Conservation (phyloP, 2,113 vertebrate genomes). For the Vulpes lagopus region DNA sequence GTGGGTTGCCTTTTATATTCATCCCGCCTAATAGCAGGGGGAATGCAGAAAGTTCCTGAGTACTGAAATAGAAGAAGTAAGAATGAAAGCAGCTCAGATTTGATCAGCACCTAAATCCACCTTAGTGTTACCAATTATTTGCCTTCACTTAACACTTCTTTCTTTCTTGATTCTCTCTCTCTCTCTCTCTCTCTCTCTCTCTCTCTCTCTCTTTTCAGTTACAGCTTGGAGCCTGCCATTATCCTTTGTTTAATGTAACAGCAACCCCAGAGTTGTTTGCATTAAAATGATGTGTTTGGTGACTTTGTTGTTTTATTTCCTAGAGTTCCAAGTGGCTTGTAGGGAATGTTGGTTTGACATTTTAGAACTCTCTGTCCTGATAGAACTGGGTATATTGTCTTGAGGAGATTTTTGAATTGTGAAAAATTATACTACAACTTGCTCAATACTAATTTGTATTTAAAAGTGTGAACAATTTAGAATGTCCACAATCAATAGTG, state of each 20-base stretch:
- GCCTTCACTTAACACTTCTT: neutral
- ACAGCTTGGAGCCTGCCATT: neutral
- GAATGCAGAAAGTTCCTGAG: constrained; percentile 49
- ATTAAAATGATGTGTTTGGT: constrained; percentile 1
- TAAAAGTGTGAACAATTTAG: neutral
- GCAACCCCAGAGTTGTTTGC: neutral
- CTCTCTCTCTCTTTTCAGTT: neutral
- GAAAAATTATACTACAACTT: neutral
- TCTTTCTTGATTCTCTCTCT: neutral
- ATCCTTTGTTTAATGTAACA: constrained; percentile 19
- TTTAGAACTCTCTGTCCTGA: neutral
- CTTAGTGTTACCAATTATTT: neutral
- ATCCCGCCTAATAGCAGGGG: constrained; percentile 40
- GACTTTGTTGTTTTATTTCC: neutral
- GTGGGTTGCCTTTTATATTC: constrained; percentile 70
- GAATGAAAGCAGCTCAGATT: constrained; percentile 35
- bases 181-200: neutral
- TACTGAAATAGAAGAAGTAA: constrained; percentile 54
- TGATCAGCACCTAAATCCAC: constrained; percentile 31
- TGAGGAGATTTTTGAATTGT: constrained; percentile 27
- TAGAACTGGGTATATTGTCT: neutral
- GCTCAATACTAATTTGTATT: neutral
- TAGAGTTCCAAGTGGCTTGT: neutral
- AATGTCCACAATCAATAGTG: neutral
- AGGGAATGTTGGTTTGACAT: neutral